Evolutionary conservation across 2,113 vertebrate species (phyloP).

Genomic region (Pituophis catenifer): DNA sequence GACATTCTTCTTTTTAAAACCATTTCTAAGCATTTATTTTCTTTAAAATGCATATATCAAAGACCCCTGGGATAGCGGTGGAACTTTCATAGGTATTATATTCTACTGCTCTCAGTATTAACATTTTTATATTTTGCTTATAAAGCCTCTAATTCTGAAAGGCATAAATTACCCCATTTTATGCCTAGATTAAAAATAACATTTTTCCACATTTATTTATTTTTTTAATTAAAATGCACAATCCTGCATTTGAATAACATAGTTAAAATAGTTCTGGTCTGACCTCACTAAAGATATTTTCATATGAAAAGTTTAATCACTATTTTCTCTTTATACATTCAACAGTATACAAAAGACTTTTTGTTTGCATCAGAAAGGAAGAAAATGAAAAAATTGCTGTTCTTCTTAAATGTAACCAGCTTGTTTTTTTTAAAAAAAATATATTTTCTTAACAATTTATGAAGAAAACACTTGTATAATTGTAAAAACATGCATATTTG

Average conservation of each 20-base stretch:
- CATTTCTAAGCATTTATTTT: background rate
- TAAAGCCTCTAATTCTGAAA: conserved; percentile 41
- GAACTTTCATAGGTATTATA: background rate
- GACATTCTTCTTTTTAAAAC: background rate
- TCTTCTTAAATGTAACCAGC: conserved; percentile 41
- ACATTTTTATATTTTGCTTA: background rate
- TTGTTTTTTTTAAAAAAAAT: conserved; percentile 32
- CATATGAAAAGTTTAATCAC: conserved; percentile 57
- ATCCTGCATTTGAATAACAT: background rate
- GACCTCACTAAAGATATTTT: conserved; percentile 29
- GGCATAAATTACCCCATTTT: conserved; percentile 13
- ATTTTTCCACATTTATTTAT: conserved; percentile 38
- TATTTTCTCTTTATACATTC: conserved; percentile 38
- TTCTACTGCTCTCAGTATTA: background rate
- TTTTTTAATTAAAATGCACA: conserved; percentile 48
- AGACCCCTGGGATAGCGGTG: background rate
- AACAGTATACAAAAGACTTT: conserved; percentile 38
- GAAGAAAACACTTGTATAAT: conserved; percentile 14
- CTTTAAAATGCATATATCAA: background rate
- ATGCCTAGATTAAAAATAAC: conserved; percentile 32
- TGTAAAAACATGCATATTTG: conserved; percentile 15
- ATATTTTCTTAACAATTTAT: background rate
- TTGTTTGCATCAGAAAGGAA: conserved; percentile 23
- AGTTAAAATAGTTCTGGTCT: conserved; percentile 7
- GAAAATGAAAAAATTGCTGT: conserved; percentile 31